Evolutionary conservation across 2,113 vertebrate genomes (phyloP), one percentile per base, ranked within the genome.

Genomic region (Prochilodus magdalenae): DNA sequence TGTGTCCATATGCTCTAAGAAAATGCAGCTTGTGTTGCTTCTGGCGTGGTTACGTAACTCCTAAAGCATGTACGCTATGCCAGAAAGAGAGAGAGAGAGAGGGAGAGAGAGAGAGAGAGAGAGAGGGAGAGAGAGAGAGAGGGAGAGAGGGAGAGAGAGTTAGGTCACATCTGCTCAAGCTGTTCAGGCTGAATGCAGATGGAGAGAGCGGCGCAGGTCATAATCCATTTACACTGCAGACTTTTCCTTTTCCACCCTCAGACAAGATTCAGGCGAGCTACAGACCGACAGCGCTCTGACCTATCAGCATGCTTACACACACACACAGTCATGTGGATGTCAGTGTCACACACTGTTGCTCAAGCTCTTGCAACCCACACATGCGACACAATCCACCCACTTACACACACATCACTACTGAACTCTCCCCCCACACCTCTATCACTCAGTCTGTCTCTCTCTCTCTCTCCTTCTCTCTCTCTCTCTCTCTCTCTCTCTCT

Each of bases 31-130:
- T 59, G 51, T 63, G 55, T 30, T 73, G 69, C 70, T 78, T 67
- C 44, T 22, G 30, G 16, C 47, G 81, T 80, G 49, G 66, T 83
- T 84, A 57, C 55, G 51, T 88, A 85, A 87, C 69, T 69, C 73
- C 59, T 47, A 78, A 83, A 89, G 86, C 80, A 87, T 74, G 70
- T 72, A 66, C 77, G 73, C 79, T 49, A 81, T 78, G 65, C 66
- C 80, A 66, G 57, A 77, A 66, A 83, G 57, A 60, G 66, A 20
- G 24, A 30, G 33, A 12, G 51, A 20, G n/a, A n/a, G 6, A 22
- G 1, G 1, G 14, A 18, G 33, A 13, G n/a, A 8, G n/a, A 40
- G 74, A 20, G 36, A 77, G 71, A 83, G 57, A 60, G 66, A 20
- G 24, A 30, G 33, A 12, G 51, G 16, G n/a, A n/a, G 6, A 22